phyloP scores from a whole-genome alignment of 1,140 invertebrate genomes.

The Brachionus sp. region DNA sequence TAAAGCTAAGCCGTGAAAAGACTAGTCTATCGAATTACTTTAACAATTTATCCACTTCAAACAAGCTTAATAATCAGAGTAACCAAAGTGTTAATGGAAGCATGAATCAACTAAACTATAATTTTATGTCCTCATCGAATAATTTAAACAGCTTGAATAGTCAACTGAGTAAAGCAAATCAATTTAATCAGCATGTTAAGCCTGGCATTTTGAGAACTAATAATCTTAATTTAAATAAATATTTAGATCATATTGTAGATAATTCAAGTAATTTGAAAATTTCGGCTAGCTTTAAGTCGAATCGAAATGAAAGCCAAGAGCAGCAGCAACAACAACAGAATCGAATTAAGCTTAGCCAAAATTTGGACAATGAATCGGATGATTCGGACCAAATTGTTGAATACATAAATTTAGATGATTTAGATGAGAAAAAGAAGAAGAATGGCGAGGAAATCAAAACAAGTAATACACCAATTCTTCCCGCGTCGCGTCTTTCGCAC shows the following conservation, averaged over 20 bases:
- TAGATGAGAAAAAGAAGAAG: background rate
- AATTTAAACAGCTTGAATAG: slow-evolving; percentile 23
- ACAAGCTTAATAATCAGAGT: background rate
- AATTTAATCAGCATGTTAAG: background rate
- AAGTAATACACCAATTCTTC: background rate
- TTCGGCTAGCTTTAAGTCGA: slow-evolving; percentile 11
- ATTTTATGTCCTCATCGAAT: slow-evolving; percentile 26
- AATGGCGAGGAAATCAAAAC: background rate
- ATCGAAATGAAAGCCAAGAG: background rate
- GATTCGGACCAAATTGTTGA: background rate
- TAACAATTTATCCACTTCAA: background rate
- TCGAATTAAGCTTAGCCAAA: background rate
- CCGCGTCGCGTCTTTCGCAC: background rate
- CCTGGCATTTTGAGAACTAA: background rate
- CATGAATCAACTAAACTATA: background rate
- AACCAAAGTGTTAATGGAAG: slow-evolving; percentile 21
- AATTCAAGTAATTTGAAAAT: slow-evolving; percentile 8
- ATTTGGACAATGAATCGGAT: background rate
- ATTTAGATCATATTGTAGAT: slow-evolving; percentile 4
- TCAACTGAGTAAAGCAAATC: background rate
- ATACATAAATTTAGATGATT: background rate
- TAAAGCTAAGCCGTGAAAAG: slow-evolving; percentile 30
- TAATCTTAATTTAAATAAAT: slow-evolving; percentile 31
- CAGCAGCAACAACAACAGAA: background rate
- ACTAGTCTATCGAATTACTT: slow-evolving; percentile 41